Evolutionary conservation across 2,797 vertebrate genomes (phyloP), one percentile per base, ranked within the genome.

Genomic region (Amblyopsis hoosieri): DNA sequence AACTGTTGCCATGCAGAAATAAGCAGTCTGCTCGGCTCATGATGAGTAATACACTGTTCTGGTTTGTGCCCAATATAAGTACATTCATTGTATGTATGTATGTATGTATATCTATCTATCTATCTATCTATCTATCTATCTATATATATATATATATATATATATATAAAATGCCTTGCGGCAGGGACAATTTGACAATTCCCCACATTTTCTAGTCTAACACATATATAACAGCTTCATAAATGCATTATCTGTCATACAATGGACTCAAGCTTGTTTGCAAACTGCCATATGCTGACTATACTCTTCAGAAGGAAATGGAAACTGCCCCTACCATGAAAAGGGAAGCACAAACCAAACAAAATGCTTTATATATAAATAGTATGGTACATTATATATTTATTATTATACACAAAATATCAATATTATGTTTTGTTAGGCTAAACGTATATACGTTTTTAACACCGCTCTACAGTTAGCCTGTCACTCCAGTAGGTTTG

Each of bases 1-100:
- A 60, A 67, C 79, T 88, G 85, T 87, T 89, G 84, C 87, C 78
- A 86, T 84, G 87, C 89, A 86, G 76, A 87, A 71, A 46, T 53
- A 76, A 57, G 73, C 78, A 69, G 65, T 4, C 1, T 75, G 79
- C 54, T 47, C 57, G 2, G 13, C 78, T 75, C 51, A 37, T 76
- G 67, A 85, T 82, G 85, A 84, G 78, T 83, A 86, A 89, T 83
- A 57, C 52, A 8, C 79, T 74, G 72, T 83, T 89, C 79, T 83
- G 79, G 83, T 83, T 90, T 85, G 82, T 83, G 68, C 64, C 79
- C 13, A n/a, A 54, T 67, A 78, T 69, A 66, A 17, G 10, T 47
- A 69, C 78, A 86, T 89, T 83, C 85, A 90, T 89, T 87, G 86
- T 85, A 84, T 23, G 2, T 23, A 0, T 19, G 2, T 19, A 2